phyloP scores from a whole-genome alignment of 1,140 invertebrate species.

The Pissodes strobi region DNA sequence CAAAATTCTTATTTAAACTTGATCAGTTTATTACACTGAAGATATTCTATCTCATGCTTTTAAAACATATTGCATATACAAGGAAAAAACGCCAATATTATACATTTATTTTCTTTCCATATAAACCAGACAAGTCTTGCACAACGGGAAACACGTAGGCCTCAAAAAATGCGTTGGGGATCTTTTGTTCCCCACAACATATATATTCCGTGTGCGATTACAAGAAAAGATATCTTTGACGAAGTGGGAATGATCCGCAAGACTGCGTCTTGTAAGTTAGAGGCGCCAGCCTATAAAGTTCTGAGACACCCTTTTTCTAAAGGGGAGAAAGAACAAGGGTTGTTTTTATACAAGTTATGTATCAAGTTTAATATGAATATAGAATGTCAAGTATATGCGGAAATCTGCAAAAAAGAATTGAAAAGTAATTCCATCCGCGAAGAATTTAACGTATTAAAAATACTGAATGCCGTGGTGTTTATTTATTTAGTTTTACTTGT shows the following conservation, averaged over 20 bases:
- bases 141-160: neutral
- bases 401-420: too few relatives aligned
- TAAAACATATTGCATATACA: neutral
- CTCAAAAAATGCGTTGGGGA: neutral
- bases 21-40: too few relatives aligned
- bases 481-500: too few relatives aligned
- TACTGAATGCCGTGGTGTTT: too few relatives aligned
- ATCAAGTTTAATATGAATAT: neutral
- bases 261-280: slow-evolving; percentile 20
- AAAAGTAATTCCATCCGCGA: too few relatives aligned
- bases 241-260: slow-evolving; percentile 39
- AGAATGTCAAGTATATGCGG: too few relatives aligned
- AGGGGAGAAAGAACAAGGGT: neutral
- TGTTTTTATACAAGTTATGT: neutral
- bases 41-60: too few relatives aligned
- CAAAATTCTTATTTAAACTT: too few relatives aligned
- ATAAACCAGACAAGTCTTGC: neutral
- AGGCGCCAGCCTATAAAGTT: slow-evolving; percentile 34
- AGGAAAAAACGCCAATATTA: neutral
- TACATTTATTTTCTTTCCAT: neutral
- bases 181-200: slow-evolving; percentile 6
- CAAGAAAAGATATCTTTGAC: slow-evolving; percentile 36
- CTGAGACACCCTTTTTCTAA: slow-evolving; percentile 3
- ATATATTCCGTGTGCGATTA: slow-evolving; percentile 22
- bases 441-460: too few relatives aligned